Percentiles rank a stretch among this genome's conserved stretches.
phyloP scores from a whole-genome alignment of 2,888 invertebrate genomes.

The Malachius bipustulatus region DNA sequence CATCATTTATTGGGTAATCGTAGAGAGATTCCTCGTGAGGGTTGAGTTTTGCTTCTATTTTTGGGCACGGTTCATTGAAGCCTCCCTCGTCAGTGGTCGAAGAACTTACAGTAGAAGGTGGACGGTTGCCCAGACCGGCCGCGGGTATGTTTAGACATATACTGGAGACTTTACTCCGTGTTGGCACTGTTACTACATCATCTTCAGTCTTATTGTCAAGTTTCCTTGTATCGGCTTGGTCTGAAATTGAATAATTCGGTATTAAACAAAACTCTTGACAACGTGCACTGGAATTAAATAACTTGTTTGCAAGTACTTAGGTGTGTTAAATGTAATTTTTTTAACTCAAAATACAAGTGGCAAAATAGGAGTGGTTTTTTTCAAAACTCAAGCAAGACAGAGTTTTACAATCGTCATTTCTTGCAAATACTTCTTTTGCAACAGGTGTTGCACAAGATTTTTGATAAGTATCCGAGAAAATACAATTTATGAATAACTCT shows the following conservation, averaged over 20 bases:
- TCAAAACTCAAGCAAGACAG: too few relatives aligned
- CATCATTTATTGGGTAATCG: conserved; percentile 26
- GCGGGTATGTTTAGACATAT: conserved; percentile 52
- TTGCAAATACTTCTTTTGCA: too few relatives aligned
- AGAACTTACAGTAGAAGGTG: conserved; percentile 56
- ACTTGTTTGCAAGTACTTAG: too few relatives aligned
- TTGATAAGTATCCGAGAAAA: too few relatives aligned
- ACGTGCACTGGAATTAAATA: too few relatives aligned
- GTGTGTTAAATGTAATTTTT: too few relatives aligned
- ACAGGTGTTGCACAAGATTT: too few relatives aligned
- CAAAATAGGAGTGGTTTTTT: too few relatives aligned
- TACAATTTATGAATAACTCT: too few relatives aligned
- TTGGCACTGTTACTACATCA: conserved; percentile 29
- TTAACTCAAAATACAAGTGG: too few relatives aligned
- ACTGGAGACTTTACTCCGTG: conserved; percentile 46
- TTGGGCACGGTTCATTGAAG: conserved; percentile 60
- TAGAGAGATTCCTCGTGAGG: conserved; percentile 31
- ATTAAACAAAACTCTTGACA: too few relatives aligned
- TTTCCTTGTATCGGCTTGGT: conserved; percentile 24
- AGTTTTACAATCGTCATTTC: too few relatives aligned
- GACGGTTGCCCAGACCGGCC: conserved; percentile 49
- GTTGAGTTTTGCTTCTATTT: conserved; percentile 46
- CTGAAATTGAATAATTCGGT: conserved; percentile 18
- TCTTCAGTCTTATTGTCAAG: conserved; percentile 30
- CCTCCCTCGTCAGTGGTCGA: conserved; percentile 49